Evolutionary conservation across 1,140 invertebrate species (phyloP).

Genomic region (Helicorthomorpha holstii): DNA sequence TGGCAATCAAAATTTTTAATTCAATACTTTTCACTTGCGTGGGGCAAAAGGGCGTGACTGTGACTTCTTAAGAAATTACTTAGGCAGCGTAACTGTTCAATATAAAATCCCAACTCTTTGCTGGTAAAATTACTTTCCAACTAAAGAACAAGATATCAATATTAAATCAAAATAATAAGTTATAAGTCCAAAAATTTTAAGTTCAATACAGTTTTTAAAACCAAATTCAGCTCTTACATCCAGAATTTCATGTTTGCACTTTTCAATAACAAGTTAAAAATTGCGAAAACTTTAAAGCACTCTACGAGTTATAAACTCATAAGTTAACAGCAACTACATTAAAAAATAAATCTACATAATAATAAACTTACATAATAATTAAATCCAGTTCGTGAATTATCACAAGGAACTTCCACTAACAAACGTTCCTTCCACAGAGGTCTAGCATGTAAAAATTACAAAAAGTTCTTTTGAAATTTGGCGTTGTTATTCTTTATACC

Average conservation of each 20-base stretch:
- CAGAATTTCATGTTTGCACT: too few relatives aligned
- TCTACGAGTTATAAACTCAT: too few relatives aligned
- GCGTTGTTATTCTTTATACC: constrained; percentile 19
- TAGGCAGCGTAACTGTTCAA: constrained; percentile 40
- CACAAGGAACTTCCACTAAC: constrained; percentile 19
- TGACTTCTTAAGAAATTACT: constrained; percentile 45
- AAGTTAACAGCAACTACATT: too few relatives aligned
- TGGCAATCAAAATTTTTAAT: background rate
- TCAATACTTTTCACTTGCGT: background rate
- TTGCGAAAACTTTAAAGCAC: too few relatives aligned
- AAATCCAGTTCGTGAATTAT: constrained; percentile 16
- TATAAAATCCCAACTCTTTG: constrained; percentile 37
- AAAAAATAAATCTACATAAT: background rate
- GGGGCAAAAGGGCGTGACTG: background rate
- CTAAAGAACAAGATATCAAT: background rate
- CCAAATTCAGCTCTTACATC: too few relatives aligned
- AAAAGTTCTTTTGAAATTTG: background rate
- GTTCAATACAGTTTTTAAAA: too few relatives aligned
- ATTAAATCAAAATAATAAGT: too few relatives aligned
- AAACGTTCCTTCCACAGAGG: constrained; percentile 26
- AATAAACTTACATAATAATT: constrained; percentile 21
- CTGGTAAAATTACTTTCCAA: constrained; percentile 30
- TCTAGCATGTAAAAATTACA: constrained; percentile 10
- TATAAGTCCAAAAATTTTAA: too few relatives aligned
- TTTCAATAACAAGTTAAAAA: too few relatives aligned